Percentiles rank a stretch among this genome's conserved stretches.
Conservation (phyloP, 2,797 vertebrate species). For the Sebastes diploproa region DNA sequence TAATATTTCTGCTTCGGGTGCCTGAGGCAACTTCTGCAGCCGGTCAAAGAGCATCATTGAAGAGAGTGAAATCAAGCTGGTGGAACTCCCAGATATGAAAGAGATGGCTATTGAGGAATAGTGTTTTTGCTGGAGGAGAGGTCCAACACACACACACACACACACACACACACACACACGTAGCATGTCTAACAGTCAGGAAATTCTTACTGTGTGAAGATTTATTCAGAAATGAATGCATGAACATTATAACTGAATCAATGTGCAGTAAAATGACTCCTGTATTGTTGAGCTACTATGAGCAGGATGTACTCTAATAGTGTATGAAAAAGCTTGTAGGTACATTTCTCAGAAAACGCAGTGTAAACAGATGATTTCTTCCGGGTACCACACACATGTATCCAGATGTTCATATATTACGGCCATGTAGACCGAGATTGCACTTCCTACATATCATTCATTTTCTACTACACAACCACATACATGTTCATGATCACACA, state of each 20-base stretch:
- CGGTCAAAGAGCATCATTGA: conserved; percentile 63
- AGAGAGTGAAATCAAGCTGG: conserved; percentile 60
- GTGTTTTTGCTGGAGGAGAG: conserved; percentile 3
- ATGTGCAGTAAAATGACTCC: neutral
- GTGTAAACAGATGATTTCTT: neutral
- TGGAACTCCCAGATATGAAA: conserved; percentile 51
- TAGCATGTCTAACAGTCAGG: neutral
- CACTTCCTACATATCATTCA: neutral
- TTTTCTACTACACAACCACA: neutral
- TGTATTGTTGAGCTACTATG: neutral
- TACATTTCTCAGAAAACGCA: neutral
- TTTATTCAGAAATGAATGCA: neutral
- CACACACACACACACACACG: neutral
- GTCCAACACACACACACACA: conserved; percentile 8
- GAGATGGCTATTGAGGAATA: conserved; percentile 33
- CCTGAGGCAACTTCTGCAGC: conserved; percentile 59
- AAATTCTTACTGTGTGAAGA: neutral
- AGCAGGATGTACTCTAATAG: neutral
- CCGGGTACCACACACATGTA: neutral
- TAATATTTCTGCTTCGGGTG: conserved; percentile 65
- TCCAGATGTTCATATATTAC: neutral
- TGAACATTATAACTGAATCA: conserved; percentile 7
- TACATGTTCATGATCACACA: neutral
- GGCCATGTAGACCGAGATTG: neutral
- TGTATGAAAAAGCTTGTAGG: neutral